Evolutionary conservation across 1,140 invertebrate species (phyloP).

Genomic region (Glossosoma conforme): DNA sequence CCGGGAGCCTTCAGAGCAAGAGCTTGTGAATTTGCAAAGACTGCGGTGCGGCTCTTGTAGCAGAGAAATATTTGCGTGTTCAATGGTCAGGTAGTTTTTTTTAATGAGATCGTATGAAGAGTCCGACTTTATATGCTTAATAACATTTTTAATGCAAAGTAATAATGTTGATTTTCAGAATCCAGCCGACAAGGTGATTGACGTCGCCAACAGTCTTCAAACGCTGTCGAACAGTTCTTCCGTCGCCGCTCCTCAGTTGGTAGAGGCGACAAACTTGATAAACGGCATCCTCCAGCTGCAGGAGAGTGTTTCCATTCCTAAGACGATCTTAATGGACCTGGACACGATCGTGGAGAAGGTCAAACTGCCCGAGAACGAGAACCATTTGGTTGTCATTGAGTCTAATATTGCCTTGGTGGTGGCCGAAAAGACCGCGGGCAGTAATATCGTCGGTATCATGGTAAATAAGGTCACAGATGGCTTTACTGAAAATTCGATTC

Average conservation of each 20-base stretch:
- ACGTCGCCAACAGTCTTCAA: slow-evolving; percentile 12
- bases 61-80: too few species aligned
- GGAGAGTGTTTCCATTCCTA: slow-evolving; percentile 38
- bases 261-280: slow-evolving; percentile 32
- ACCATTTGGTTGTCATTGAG: slow-evolving; percentile 28
- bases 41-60: too few species aligned
- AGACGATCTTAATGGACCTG: slow-evolving; percentile 38
- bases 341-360: slow-evolving; percentile 38
- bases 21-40: too few species aligned
- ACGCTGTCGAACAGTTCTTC: slow-evolving; percentile 9
- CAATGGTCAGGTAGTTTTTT: too few species aligned
- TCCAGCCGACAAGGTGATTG: slow-evolving; percentile 14
- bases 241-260: slow-evolving; percentile 6
- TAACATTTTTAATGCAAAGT: neutral
- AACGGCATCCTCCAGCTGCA: slow-evolving; percentile 36
- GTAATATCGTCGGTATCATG: slow-evolving; percentile 38
- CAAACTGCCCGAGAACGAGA: slow-evolving; percentile 34
- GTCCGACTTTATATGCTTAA: neutral
- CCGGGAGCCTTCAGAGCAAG: too few species aligned
- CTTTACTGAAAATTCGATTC: slow-evolving; percentile 37
- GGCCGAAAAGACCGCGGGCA: slow-evolving; percentile 33
- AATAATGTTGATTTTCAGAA: slow-evolving; percentile 9
- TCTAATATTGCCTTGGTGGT: slow-evolving; percentile 43
- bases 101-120: neutral
- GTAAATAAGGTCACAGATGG: slow-evolving; percentile 34